Evolutionary conservation across 53 echinoderm and acorn worm genomes (phyloP).

Genomic region (Antedon mediterranea): DNA sequence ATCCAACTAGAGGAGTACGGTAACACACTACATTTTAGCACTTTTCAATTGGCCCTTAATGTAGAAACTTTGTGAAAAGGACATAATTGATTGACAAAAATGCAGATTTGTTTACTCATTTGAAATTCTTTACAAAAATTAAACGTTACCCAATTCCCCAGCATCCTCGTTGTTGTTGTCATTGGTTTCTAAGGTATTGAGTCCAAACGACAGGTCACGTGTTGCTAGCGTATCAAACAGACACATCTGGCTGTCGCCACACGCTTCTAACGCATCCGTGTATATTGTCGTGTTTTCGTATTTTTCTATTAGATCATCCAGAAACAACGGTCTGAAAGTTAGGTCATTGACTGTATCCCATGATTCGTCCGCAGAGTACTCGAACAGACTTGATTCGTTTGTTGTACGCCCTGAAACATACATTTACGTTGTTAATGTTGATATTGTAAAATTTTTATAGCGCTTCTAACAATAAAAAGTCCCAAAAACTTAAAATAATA

Average conservation of each 20-base stretch:
- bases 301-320: constrained; percentile 35
- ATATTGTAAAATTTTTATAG: neutral
- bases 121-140: no score
- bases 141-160: constrained; percentile 14
- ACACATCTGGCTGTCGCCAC: constrained; percentile 43
- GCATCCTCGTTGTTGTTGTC: constrained; percentile 17
- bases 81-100: no score
- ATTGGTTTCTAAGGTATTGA: constrained; percentile 10
- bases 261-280: neutral
- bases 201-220: constrained; percentile 16
- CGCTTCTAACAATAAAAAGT: neutral
- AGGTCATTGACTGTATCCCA: constrained; percentile 49
- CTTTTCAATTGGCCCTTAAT: no score
- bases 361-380: constrained; percentile 15
- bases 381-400: constrained; percentile 33
- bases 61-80: no score
- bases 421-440: no score
- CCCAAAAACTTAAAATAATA: no score
- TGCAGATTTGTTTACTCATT: no score
- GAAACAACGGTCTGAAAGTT: constrained; percentile 44
- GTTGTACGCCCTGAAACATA: constrained; percentile 48
- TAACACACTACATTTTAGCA: no score
- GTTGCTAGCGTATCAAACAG: constrained; percentile 67
- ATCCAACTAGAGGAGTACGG: neutral
- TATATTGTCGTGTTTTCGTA: constrained; percentile 25